Percentiles rank a stretch among this genome's conserved stretches.
phyloP scores from a whole-genome alignment of 2,113 vertebrate species.

The Aythya baeri region DNA sequence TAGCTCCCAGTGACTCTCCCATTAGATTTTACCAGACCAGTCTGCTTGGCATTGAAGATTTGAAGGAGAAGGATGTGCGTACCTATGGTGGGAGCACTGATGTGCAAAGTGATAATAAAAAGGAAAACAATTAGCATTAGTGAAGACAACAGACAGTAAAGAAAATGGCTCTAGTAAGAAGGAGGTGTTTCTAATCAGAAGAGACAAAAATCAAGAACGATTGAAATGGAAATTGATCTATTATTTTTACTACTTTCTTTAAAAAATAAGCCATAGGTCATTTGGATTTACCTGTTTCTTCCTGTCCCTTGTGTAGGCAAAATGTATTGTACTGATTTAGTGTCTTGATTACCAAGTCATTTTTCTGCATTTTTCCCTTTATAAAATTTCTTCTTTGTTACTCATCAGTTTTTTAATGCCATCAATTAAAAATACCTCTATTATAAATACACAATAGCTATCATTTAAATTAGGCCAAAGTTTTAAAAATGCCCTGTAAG shows the following conservation, averaged over 20 bases:
- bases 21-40: not conserved
- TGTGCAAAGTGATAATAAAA: not conserved
- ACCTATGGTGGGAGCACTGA: not conserved
- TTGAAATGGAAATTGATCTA: not conserved
- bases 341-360: not conserved
- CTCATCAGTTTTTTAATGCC: not conserved
- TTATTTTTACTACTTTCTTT: not conserved
- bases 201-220: not conserved
- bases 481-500: constrained; percentile 39
- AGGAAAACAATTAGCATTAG: not conserved
- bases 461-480: constrained; percentile 39
- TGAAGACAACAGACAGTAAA: not conserved
- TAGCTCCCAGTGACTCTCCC: not conserved
- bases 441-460: not conserved
- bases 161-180: not conserved
- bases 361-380: not conserved
- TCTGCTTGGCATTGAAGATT: not conserved
- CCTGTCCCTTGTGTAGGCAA: not conserved
- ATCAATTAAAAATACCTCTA: not conserved
- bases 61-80: not conserved
- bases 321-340: not conserved
- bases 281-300: not conserved
- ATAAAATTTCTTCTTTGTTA: not conserved
- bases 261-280: not conserved
- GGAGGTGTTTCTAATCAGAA: not conserved